Evolutionary conservation across 2,113 vertebrate species (phyloP).

Genomic region (Phyllostomus hastatus): DNA sequence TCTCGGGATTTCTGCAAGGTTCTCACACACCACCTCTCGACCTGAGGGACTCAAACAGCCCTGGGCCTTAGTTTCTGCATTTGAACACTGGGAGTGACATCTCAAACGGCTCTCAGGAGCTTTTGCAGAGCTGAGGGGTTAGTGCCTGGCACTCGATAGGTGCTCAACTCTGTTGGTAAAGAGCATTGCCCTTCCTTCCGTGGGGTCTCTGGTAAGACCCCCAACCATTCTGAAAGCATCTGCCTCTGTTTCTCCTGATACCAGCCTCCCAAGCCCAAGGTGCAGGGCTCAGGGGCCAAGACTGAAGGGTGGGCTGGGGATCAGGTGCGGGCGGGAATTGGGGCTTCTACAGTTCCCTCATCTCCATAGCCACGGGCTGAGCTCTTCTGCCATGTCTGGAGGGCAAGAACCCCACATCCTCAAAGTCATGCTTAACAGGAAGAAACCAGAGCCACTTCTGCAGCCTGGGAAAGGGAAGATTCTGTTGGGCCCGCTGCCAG

Average conservation of each 20-base stretch:
- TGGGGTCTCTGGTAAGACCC: not conserved
- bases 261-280: not conserved
- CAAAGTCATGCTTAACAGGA: not conserved
- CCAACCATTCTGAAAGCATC: not conserved
- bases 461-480: not conserved
- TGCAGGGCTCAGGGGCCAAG: not conserved
- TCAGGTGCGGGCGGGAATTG: accelerated
- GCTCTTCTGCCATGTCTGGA: not conserved
- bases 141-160: not conserved
- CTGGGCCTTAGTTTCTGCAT: not conserved
- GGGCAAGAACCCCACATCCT: not conserved
- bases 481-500: not conserved
- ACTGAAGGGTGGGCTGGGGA: not conserved
- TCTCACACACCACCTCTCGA: not conserved
- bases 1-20: not conserved
- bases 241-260: not conserved
- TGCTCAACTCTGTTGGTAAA: not conserved
- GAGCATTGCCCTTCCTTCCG: not conserved
- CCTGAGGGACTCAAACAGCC: not conserved
- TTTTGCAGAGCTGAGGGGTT: not conserved
- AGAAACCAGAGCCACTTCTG: not conserved
- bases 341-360: not conserved
- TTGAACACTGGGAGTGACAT: not conserved
- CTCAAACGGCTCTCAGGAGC: not conserved
- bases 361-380: not conserved